Base-by-base conservation (phyloP, 23 tunicate species). In the Oikopleura dioica region DNA sequence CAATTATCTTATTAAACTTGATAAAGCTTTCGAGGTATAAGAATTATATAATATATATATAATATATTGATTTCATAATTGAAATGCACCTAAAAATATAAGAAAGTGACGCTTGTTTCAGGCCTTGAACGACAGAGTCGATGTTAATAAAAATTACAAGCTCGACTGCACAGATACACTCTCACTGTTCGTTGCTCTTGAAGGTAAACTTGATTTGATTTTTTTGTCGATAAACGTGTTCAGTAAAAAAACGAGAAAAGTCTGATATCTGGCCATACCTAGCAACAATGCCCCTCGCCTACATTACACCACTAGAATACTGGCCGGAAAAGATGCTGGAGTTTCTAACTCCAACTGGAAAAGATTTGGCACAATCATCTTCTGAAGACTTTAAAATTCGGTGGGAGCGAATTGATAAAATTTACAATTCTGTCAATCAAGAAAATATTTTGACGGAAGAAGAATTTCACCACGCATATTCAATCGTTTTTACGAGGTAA, bases 91-190 rank as follows among this genome's bases (percentile, higher is more conserved):
- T n/a, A n/a, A n/a, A n/a, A n/a, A n/a, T n/a, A n/a, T n/a, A n/a
- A n/a, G n/a, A n/a, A n/a, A n/a, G n/a, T n/a, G n/a, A n/a, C n/a
- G n/a, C n/a, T n/a, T n/a, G n/a, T 63, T 63, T 63, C 33, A 63
- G 72, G 30, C 29, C 4, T 28, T 63, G 72, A 24, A 63, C 4
- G 72, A 31, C 33, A 24, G 26, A 63, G 26, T 63, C 30, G 33
- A 16, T 4, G 33, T 28, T 63, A 63, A 63, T 28, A 63, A 23
- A 63, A n/a, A n/a, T n/a, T 63, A 12, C 33, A 28, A 16, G 5
- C 26, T 63, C 4, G 72, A 63, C 33, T 63, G 72, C 26, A 63
- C 72, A 2, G 72, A 63, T 28, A 63, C 72, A 23, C 72, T 63
- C 33, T 24, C 72, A 12, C 33, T 63, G 26, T 63, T 63, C 72